phyloP scores from a whole-genome alignment of 2,888 invertebrate genomes.

The Eurytoma adleriae region DNA sequence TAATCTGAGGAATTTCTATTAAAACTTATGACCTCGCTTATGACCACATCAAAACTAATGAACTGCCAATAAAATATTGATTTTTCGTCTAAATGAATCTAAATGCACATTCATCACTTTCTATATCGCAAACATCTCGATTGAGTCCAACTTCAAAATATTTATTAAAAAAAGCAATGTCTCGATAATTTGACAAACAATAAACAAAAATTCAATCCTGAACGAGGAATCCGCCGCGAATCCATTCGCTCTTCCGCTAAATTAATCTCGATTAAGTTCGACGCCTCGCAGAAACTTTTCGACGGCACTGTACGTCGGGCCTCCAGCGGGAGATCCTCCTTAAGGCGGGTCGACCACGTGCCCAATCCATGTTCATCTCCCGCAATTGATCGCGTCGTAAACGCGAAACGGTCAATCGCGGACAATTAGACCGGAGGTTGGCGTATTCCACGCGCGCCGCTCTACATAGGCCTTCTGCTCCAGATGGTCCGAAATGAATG shows the following conservation, averaged over 20 bases:
- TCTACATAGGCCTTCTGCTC: not conserved
- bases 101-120: too few species aligned
- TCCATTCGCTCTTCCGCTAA: not conserved
- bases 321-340: not conserved
- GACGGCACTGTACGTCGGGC: not conserved
- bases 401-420: slow-evolving; percentile 17
- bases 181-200: too few species aligned
- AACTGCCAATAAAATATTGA: too few species aligned
- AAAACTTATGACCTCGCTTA: too few species aligned
- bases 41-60: too few species aligned
- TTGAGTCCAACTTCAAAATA: not conserved
- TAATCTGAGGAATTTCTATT: too few species aligned
- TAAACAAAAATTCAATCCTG: not conserved
- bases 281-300: not conserved
- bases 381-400: slow-evolving; percentile 23
- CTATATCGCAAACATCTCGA: not conserved
- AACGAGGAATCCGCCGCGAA: not conserved
- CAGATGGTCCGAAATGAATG: too few species aligned
- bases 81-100: too few species aligned
- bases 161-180: not conserved
- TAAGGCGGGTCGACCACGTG: not conserved
- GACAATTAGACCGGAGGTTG: slow-evolving; percentile 9
- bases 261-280: too few species aligned
- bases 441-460: not conserved
- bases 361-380: not conserved